Percentiles rank a stretch among this genome's conserved stretches.
Conservation (phyloP, 2,113 vertebrate genomes). For the Albula glossodonta region DNA sequence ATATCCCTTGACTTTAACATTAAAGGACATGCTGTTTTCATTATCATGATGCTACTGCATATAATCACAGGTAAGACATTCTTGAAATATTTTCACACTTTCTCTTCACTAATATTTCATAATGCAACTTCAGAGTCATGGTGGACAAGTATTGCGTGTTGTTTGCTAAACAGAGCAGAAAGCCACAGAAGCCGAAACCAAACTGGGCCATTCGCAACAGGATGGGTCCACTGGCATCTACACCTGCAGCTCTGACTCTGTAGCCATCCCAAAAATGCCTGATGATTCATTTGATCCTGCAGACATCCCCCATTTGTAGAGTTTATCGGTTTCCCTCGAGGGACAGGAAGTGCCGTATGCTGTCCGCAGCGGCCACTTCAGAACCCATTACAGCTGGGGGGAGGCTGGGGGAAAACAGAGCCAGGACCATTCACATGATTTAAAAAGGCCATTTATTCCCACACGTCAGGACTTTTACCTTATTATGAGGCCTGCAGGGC, state of each 20-base stretch:
- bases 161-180: neutral
- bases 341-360: neutral
- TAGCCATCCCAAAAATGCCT: slow-evolving; percentile 16
- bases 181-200: neutral
- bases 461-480: slow-evolving; percentile 25
- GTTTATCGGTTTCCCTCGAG: neutral
- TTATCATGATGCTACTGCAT: neutral
- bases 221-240: slow-evolving; percentile 22
- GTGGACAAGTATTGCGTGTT: neutral
- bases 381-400: slow-evolving; percentile 21
- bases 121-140: neutral
- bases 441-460: slow-evolving; percentile 36
- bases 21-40: neutral
- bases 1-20: no score
- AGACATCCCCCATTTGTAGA: neutral
- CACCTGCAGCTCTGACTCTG: slow-evolving; percentile 20
- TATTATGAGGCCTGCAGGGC: slow-evolving; percentile 38
- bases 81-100: neutral
- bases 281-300: slow-evolving; percentile 29
- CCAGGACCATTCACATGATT: slow-evolving; percentile 34
- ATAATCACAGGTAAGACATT: neutral
- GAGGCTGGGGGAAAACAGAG: slow-evolving; percentile 30
- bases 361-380: neutral
- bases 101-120: neutral
- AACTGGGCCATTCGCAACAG: neutral